Base-by-base conservation (phyloP, 2,888 invertebrate species). In the Miltochrista miniata region DNA sequence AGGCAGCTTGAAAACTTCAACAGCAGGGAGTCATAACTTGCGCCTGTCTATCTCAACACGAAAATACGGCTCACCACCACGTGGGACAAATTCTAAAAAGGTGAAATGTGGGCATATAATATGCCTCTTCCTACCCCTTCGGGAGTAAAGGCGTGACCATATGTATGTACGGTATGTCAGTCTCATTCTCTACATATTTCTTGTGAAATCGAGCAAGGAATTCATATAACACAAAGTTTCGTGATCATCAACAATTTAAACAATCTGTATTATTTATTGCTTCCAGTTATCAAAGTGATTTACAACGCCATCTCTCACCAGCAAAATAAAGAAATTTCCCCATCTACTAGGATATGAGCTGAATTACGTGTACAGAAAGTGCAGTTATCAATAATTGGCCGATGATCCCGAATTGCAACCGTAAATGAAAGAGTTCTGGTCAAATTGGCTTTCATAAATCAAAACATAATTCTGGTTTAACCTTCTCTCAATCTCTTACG, bases 391-490 rank as follows among this genome's bases (percentile, higher is more conserved):
- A 53, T 51, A 63, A 48, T 15, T n/a, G 15, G 15, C 18, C 57
- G 50, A 55, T 62, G 60, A 66, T 48, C 43, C 33, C 33, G 46
- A 55, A 43, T 48, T 56, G 59, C 64, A 63, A 56, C 67, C 64
- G 66, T 59, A 67, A 68, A 67, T 68, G 37, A 52, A 56, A 65
- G 49, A 56, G 54, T 57, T 59, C 60, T 71, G 81, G 69, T 68
- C 69, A 83, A 84, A 85, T 84, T 81, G 74, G 65, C 58, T 70
- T 70, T 59, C 66, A 81, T 86, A 84, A 85, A 86, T 86, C 81
- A 79, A 72, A 56, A 64, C 69, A 70, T 78, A 81, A 84, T 81
- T 76, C 73, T 54, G 60, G 70, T 63, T 74, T 79, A 79, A 82
- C 83, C 79, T 81, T 82, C 81, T 59, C 64, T 54, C 64, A 55